These are phyloP conservation scores for Gopherus evgoodei DNA, from an alignment of 2,113 vertebrate species.

Conservation along the genomic window DNA sequence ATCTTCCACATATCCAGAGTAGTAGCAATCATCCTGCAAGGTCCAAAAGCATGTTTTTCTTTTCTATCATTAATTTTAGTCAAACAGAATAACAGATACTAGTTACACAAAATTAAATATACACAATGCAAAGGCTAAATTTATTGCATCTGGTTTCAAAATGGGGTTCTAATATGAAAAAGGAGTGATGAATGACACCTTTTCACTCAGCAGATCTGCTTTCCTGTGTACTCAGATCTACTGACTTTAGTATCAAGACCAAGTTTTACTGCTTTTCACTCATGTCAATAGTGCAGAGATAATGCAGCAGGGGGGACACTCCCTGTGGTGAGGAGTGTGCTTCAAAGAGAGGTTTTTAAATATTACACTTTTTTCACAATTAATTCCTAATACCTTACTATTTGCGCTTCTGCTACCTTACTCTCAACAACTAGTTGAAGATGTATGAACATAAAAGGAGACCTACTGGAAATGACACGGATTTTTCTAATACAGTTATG, in stretches of 20 bases:
- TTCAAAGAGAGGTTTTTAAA: neutral
- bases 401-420: neutral
- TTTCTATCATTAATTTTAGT: neutral
- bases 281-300: neutral
- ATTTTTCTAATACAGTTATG: neutral
- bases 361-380: neutral
- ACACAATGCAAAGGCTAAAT: neutral
- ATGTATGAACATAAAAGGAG: neutral
- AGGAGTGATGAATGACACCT: neutral
- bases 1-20: neutral
- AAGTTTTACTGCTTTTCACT: neutral
- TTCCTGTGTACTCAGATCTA: neutral
- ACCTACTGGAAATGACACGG: neutral
- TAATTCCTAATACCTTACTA: neutral
- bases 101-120: neutral
- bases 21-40: neutral
- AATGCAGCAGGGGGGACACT: neutral
- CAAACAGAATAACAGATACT: neutral
- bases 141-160: neutral
- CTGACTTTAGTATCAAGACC: neutral
- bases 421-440: neutral
- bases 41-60: neutral
- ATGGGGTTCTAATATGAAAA: neutral
- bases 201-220: neutral
- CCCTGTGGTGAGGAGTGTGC: neutral